Evolutionary conservation across 2,888 invertebrate genomes (phyloP).

Genomic region (Caenorhabditis sp.): DNA sequence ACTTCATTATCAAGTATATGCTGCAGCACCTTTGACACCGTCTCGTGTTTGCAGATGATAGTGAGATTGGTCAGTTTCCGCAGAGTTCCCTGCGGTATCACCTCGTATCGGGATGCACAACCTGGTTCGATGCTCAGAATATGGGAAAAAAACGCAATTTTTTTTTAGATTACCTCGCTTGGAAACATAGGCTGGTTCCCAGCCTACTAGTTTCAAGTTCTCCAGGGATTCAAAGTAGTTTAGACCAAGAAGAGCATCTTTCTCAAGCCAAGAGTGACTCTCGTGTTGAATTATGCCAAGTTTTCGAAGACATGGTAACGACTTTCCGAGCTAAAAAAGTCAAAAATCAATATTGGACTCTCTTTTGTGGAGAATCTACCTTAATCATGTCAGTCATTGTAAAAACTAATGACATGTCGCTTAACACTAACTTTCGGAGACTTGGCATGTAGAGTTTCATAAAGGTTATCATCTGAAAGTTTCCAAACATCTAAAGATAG

Average conservation of each 20-base stretch:
- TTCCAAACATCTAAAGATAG: too few species aligned
- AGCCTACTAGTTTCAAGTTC: constrained; percentile 40
- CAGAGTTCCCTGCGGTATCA: constrained; percentile 36
- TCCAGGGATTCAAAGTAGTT: constrained; percentile 33
- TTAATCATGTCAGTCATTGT: constrained; percentile 40
- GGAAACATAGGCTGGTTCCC: constrained; percentile 37
- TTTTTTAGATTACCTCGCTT: constrained; percentile 43
- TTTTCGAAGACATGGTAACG: constrained; percentile 21
- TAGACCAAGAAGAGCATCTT: constrained; percentile 39
- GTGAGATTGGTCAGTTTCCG: constrained; percentile 33
- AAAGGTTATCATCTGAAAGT: constrained; percentile 49
- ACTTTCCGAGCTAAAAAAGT: constrained; percentile 37
- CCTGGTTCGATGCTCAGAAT: too few species aligned
- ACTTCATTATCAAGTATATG: constrained; percentile 43
- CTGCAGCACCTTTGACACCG: constrained; percentile 48
- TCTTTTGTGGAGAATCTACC: too few species aligned
- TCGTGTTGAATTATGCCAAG: constrained; percentile 29
- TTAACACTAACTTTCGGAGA: constrained; percentile 30
- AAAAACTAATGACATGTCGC: constrained; percentile 33
- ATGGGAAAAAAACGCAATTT: too few species aligned
- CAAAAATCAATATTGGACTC: neutral
- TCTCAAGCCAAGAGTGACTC: constrained; percentile 15
- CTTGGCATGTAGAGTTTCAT: constrained; percentile 35
- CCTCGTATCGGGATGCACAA: constrained; percentile 33
- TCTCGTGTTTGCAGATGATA: constrained; percentile 48